Evolutionary conservation across 2,888 invertebrate species (phyloP).

Genomic region (Eustalomyia histrio): DNA sequence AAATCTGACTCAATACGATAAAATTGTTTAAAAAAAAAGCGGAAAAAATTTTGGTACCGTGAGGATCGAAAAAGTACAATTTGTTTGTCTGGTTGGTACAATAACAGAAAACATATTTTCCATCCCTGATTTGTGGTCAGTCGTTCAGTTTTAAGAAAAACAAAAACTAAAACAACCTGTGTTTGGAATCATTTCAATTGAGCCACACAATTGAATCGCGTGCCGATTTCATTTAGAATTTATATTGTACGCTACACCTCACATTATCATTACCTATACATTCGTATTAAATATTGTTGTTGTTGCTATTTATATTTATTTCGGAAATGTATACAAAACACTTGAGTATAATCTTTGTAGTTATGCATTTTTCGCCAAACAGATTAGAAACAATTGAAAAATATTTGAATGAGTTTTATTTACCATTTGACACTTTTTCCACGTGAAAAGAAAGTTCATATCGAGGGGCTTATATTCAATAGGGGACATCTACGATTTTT

Average conservation of each 20-base stretch:
- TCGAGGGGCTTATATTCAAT: neutral
- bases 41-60: no score
- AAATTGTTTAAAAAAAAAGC: no score
- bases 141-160: neutral
- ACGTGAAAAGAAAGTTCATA: slow-evolving; percentile 2
- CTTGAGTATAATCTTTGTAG: slow-evolving; percentile 42
- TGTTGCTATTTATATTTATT: slow-evolving; percentile 49
- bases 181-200: slow-evolving; percentile 56
- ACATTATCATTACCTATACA: slow-evolving; percentile 27
- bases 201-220: slow-evolving; percentile 76
- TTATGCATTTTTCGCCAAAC: slow-evolving; percentile 29
- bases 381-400: slow-evolving; percentile 57
- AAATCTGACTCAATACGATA: no score
- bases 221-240: slow-evolving; percentile 76
- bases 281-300: slow-evolving; percentile 11
- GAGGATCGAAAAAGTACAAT: no score
- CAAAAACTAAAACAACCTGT: no score
- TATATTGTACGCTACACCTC: slow-evolving; percentile 54
- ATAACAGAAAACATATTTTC: no score
- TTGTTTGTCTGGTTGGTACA: no score
- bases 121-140: no score
- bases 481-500: no score
- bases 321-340: slow-evolving; percentile 65
- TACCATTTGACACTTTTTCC: slow-evolving; percentile 34
- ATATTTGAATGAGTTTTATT: slow-evolving; percentile 44